Base-by-base conservation (phyloP, 2,888 invertebrate genomes). In the Cosmia pyralina region DNA sequence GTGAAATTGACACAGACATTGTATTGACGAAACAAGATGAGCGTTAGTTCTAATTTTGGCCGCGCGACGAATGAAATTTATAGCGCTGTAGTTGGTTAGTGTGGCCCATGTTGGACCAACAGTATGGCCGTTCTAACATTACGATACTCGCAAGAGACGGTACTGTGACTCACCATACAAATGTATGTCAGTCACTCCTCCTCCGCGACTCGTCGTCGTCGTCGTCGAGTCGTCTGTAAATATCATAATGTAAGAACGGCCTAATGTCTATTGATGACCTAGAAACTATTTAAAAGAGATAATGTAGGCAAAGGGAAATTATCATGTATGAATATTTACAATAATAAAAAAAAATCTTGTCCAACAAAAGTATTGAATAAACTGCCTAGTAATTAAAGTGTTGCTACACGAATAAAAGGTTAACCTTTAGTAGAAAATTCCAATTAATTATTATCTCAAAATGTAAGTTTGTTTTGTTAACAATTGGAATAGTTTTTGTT, bases 401-500 rank as follows among this genome's bases (percentile, higher is more conserved):
- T 83, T 85, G 81, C 75, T 58, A 79, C 53, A 57, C 53, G 46
- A 80, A 69, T 62, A 68, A 69, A 71, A 52, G 17, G 17, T 60
- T 69, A 62, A 57, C 19, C 66, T 66, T 57, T 73, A 68, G 68
- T 79, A 75, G 67, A 75, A 82, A 79, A 75, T 78, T 84, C 57
- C 52, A 72, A 71, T 81, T 19, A 72, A 58, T 60, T 19, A 73
- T 55, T 64, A 70, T 50, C 55, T 67, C 44, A 59, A 77, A 60
- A 38, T 65, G 6, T 60, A 70, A 46, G 64, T 77, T 80, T 75
- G 34, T 73, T 82, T 83, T 70, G 69, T 70, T 79, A 76, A 69
- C 28, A 77, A 73, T 79, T 74, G 69, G 58, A 69, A 64, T 79
- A 79, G 44, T 60, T 74, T 77, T 80, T 78, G 70, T 84, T 86